A percentile compares a stretch with the other conserved stretches of the same genome.
These are phyloP conservation scores for Brachyhypopomus gauderio DNA, from an alignment of 2,113 vertebrate species.

Conservation along the genomic window DNA sequence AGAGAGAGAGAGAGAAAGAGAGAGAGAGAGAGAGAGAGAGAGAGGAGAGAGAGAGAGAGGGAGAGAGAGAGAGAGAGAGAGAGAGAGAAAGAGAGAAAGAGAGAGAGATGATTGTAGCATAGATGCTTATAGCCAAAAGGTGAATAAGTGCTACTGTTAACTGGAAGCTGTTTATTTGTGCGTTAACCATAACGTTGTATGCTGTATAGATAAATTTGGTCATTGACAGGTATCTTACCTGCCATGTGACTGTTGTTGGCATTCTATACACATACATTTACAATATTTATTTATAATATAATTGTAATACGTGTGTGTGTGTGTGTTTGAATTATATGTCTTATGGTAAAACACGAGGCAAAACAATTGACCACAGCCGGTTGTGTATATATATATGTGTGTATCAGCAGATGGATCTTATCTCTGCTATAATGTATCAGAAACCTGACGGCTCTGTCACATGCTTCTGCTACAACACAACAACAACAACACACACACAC, in stretches of 20 bases:
- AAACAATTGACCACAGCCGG: background rate
- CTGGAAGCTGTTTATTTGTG: no score
- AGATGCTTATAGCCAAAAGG: no score
- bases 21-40: no score
- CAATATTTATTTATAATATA: no score
- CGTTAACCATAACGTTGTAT: no score
- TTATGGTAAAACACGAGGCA: background rate
- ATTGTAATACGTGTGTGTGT: background rate
- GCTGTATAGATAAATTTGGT: no score
- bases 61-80: background rate
- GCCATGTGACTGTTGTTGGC: no score
- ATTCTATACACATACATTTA: no score
- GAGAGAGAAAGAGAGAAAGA: background rate
- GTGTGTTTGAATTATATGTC: background rate
- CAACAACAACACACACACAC: background rate
- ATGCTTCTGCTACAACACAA: background rate
- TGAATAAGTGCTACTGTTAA: no score
- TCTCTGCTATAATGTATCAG: background rate
- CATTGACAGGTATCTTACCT: no score
- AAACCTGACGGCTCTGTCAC: background rate
- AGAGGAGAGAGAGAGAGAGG: background rate
- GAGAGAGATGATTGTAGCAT: background rate
- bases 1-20: background rate
- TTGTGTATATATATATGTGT: conserved; percentile 23
- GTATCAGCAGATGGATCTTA: background rate